These are phyloP conservation scores for Dendroctonus valens DNA, from an alignment of 1,140 invertebrate genomes.

Conservation along the genomic window DNA sequence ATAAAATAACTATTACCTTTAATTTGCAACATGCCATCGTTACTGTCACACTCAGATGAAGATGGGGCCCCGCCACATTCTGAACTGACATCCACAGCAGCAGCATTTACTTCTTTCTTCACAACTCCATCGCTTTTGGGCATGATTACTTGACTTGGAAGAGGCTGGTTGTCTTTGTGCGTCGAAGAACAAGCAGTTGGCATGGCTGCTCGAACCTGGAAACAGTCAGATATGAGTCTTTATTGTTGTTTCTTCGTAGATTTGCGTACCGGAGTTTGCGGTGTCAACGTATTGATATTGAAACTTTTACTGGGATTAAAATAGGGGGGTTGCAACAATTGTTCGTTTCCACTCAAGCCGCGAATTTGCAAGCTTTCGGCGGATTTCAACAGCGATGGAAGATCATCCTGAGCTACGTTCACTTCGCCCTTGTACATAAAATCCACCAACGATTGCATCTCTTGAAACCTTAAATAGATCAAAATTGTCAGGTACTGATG, in stretches of 20 bases:
- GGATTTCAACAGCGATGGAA: constrained; percentile 74
- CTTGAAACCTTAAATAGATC: constrained; percentile 57
- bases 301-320: constrained; percentile 39
- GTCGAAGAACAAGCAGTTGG: constrained; percentile 1
- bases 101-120: constrained; percentile 38
- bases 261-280: no score
- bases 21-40: constrained; percentile 44
- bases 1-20: constrained; percentile 36
- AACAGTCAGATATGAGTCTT: no score
- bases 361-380: constrained; percentile 79
- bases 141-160: constrained; percentile 36
- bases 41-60: constrained; percentile 47
- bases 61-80: constrained; percentile 41
- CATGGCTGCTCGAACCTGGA: not conserved
- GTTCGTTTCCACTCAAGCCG: constrained; percentile 56
- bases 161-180: constrained; percentile 23
- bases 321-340: constrained; percentile 43
- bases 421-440: constrained; percentile 88
- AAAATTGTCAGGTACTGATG: not conserved
- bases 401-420: constrained; percentile 78
- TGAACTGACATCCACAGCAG: constrained; percentile 27
- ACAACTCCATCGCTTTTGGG: constrained; percentile 34
- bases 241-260: no score
- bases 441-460: constrained; percentile 79
- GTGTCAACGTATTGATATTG: no score